A percentile compares a stretch with the other conserved stretches of the same genome.
phyloP scores from a whole-genome alignment of 2,888 invertebrate species.

The Mimas tiliae region DNA sequence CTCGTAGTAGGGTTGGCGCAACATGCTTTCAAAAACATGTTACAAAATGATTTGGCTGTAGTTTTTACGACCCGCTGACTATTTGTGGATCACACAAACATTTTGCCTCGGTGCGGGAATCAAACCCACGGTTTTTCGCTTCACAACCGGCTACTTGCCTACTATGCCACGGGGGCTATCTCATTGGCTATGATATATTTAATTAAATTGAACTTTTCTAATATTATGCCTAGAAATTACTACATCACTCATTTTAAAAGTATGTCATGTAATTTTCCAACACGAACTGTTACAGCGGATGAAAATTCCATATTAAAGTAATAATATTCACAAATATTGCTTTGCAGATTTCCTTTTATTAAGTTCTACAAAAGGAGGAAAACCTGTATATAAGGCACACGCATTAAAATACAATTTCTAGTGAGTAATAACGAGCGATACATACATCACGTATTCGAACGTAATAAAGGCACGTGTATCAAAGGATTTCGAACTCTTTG shows the following conservation, averaged over 20 bases:
- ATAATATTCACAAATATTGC: constrained; percentile 18
- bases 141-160: too few relatives aligned
- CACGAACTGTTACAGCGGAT: background rate
- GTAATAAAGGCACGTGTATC: constrained; percentile 54
- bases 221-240: too few relatives aligned
- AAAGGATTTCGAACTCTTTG: constrained; percentile 58
- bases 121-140: too few relatives aligned
- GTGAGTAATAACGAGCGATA: constrained; percentile 22
- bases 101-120: too few relatives aligned
- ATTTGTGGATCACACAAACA: too few relatives aligned
- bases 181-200: background rate
- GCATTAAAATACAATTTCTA: constrained; percentile 20
- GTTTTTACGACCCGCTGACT: too few relatives aligned
- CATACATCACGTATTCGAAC: constrained; percentile 32
- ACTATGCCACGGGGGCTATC: too few relatives aligned
- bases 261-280: background rate
- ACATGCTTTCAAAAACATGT: too few relatives aligned
- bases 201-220: too few relatives aligned
- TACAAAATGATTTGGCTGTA: too few relatives aligned
- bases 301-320: background rate
- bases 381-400: constrained; percentile 17
- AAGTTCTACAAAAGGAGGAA: constrained; percentile 20
- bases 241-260: too few relatives aligned
- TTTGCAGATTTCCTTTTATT: constrained; percentile 23
- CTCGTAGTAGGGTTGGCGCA: too few relatives aligned